Evolutionary conservation across 1,140 invertebrate species (phyloP).

Genomic region (Heliothis subflexa): DNA sequence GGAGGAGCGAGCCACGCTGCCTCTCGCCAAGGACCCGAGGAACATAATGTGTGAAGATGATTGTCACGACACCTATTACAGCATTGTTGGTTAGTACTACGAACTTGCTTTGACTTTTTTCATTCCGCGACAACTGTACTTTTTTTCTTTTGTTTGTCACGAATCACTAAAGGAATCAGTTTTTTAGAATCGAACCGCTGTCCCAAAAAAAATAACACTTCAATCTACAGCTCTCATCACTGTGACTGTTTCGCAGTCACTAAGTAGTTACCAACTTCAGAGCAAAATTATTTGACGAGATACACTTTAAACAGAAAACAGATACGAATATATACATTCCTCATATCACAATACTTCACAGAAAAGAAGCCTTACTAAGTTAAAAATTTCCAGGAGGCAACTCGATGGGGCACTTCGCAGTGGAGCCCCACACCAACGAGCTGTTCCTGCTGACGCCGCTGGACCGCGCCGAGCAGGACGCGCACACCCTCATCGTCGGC

Average conservation of each 20-base stretch:
- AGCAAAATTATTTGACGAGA: too few relatives aligned
- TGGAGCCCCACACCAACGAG: conserved; percentile 70
- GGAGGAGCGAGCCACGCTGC: conserved; percentile 65
- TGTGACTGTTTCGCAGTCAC: too few relatives aligned
- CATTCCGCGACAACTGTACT: not conserved
- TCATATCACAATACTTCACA: not conserved
- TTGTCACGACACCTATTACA: conserved; percentile 80
- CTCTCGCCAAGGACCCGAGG: conserved; percentile 79
- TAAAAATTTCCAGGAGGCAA: conserved; percentile 72
- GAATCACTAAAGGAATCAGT: too few relatives aligned
- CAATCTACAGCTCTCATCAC: too few relatives aligned
- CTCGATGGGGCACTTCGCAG: conserved; percentile 69
- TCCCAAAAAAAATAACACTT: too few relatives aligned
- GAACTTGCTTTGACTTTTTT: too few relatives aligned
- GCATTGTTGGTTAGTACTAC: conserved; percentile 71
- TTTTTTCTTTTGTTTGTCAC: too few relatives aligned
- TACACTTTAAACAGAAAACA: too few relatives aligned
- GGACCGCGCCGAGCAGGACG: conserved; percentile 69
- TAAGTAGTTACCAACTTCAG: too few relatives aligned
- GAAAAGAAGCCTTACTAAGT: too few relatives aligned
- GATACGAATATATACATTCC: too few relatives aligned
- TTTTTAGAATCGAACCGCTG: too few relatives aligned
- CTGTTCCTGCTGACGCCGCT: conserved; percentile 72
- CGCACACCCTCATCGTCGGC: conserved; percentile 53
- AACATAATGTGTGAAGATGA: conserved; percentile 74